Percentiles rank a stretch among this genome's conserved stretches.
Evolutionary conservation across 2,113 vertebrate genomes (phyloP).

Genomic region (Cavia porcellus): DNA sequence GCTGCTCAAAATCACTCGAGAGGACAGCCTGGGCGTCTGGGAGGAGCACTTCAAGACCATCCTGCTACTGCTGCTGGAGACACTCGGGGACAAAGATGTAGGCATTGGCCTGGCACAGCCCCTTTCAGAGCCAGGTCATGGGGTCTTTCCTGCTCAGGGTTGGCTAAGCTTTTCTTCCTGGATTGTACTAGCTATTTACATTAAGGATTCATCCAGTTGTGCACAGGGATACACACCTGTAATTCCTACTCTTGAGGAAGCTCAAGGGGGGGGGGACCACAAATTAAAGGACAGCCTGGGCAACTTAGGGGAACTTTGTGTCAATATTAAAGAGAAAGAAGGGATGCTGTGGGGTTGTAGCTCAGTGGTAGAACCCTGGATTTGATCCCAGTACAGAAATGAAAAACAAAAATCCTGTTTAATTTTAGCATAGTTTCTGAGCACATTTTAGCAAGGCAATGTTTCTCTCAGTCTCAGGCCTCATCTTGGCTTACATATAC

Average conservation of each 20-base stretch:
- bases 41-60: constrained; percentile 99
- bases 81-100: constrained; percentile 98
- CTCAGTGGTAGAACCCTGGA: not conserved
- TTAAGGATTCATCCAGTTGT: not conserved
- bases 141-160: not conserved
- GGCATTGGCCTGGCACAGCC: not conserved
- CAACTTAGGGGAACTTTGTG: not conserved
- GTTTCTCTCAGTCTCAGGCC: not conserved
- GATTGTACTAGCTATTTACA: not conserved
- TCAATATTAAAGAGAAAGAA: not conserved
- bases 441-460: not conserved
- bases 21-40: constrained; percentile 97
- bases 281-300: not conserved
- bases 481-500: not conserved
- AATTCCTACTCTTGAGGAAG: not conserved
- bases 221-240: not conserved
- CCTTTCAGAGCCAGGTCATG: not conserved
- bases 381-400: not conserved
- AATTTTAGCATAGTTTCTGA: not conserved
- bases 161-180: not conserved
- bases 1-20: constrained; percentile 96
- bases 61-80: constrained; percentile 97
- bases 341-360: not conserved
- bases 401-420: not conserved
- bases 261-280: not conserved